A percentile compares a stretch with the other conserved stretches of the same genome.
Conservation (phyloP, 2,113 vertebrate species). For the Thalassoma bifasciatum region DNA sequence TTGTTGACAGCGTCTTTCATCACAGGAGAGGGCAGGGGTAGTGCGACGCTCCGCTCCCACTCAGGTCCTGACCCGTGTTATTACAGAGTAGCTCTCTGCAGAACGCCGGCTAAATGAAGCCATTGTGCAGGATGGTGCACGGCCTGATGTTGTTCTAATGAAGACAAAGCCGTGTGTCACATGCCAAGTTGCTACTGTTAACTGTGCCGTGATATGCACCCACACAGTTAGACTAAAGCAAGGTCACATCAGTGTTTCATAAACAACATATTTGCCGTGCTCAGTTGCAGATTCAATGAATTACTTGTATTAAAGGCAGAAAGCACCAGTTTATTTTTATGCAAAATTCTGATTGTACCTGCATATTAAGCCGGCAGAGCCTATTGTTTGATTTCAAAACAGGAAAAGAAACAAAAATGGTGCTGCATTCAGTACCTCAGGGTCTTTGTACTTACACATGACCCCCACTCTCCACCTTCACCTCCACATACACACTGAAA, state of each 20-base stretch:
- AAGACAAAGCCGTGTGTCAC: conserved; percentile 84
- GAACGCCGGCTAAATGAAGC: conserved; percentile 88
- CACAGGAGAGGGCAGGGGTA: conserved; percentile 73
- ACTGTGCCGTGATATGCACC: conserved; percentile 49
- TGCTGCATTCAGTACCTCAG: conserved; percentile 39
- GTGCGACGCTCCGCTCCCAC: conserved; percentile 82
- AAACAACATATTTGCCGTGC: conserved; percentile 25
- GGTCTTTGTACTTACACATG: conserved; percentile 25
- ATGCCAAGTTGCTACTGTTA: conserved; percentile 81
- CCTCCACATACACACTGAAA: conserved; percentile 3
- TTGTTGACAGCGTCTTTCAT: conserved; percentile 87
- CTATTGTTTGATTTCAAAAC: conserved; percentile 3
- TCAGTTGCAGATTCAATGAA: conserved; percentile 22
- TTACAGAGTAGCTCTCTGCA: conserved; percentile 87
- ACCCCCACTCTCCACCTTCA: not conserved
- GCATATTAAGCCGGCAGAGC: conserved; percentile 2
- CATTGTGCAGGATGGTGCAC: conserved; percentile 71
- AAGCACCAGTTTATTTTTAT: conserved; percentile 28
- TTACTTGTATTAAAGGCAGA: conserved; percentile 5
- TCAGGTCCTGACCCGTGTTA: conserved; percentile 89
- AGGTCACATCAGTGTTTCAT: conserved; percentile 51
- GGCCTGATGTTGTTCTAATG: conserved; percentile 81
- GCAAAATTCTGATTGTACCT: conserved; percentile 3
- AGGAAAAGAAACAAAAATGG: conserved; percentile 9
- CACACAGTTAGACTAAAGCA: conserved; percentile 20